Conservation (phyloP, 2,113 vertebrate genomes). For the Phoxinus phoxinus region DNA sequence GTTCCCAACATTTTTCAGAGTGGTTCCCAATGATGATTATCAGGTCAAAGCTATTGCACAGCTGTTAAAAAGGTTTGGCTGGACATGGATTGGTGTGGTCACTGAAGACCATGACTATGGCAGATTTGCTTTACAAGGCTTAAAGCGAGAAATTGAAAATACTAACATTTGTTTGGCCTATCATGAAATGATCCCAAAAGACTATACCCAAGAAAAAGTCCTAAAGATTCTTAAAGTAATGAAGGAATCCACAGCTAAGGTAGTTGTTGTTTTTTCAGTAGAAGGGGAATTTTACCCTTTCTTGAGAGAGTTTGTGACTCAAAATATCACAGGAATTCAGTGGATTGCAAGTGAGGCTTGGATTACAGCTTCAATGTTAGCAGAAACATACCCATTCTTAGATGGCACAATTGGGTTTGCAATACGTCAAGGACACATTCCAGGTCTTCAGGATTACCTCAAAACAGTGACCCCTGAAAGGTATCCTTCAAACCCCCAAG, state of each 20-base stretch:
- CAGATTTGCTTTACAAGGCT: constrained; percentile 60
- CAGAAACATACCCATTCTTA: constrained; percentile 71
- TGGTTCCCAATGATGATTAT: constrained; percentile 77
- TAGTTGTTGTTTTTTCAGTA: constrained; percentile 75
- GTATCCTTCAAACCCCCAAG: constrained; percentile 68
- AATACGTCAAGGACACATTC: constrained; percentile 68
- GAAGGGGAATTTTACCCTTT: constrained; percentile 78
- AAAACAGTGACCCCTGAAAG: constrained; percentile 67
- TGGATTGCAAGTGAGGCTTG: constrained; percentile 82
- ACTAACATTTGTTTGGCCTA: constrained; percentile 65
- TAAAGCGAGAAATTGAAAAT: constrained; percentile 59
- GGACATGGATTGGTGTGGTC: constrained; percentile 66
- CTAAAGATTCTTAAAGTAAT: constrained; percentile 72
- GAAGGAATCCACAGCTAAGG: constrained; percentile 72
- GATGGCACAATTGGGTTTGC: constrained; percentile 78
- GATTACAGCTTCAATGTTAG: constrained; percentile 75
- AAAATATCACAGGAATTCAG: constrained; percentile 79
- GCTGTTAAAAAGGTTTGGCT: constrained; percentile 62
- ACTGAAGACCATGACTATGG: constrained; percentile 68
- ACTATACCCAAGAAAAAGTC: constrained; percentile 50
- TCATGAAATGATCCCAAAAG: constrained; percentile 67
- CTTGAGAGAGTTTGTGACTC: constrained; percentile 72
- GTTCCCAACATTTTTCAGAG: constrained; percentile 77
- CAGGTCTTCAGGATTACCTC: constrained; percentile 70
- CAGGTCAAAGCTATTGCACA: constrained; percentile 70